Base-by-base conservation (phyloP, 2,113 vertebrate genomes). In the Corydoras sp. region DNA sequence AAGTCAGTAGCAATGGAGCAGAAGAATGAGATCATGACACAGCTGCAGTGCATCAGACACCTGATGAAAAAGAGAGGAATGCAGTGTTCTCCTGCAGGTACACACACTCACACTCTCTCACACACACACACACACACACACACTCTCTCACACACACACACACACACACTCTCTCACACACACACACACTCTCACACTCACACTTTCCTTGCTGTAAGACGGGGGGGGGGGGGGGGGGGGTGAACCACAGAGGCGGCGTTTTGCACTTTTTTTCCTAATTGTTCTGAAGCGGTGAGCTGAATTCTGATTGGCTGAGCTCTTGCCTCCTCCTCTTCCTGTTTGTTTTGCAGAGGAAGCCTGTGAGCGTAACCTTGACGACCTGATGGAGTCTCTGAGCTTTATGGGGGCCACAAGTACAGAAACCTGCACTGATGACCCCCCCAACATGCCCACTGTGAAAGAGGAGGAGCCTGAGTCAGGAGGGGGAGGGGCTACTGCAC, bases 61-160 rank as follows among this genome's bases (percentile, higher is more conserved):
- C 81, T 96, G 83, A 95, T 95, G 93, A 95, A 93, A 83, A 93
- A 95, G 85, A 92, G 91, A 81, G 92, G 94, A 65, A 91, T 95
- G 89, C 90, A 95, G 79, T 93, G 88, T 65, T 88, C 90, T 0
- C 85, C 88, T 6, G 73, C 86, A 80, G 91, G 93, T 93, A 85
- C 13, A 64, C 59, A 4, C 32, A 49, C 35, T 5, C 15, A 66
- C 43, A 49, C n/a, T n/a, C n/a, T n/a, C n/a, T n/a, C 51, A 59
- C 10, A 5, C n/a, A 53, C 11, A 65, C 58, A 74, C 58, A 12
- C 11, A 14, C 12, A 12, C 15, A 2, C 50, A 35, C 10, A 55
- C 10, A 55, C 43, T 67, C 65, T 9, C 68, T 50, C 15, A 53
- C 24, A 65, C 9, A 51, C n/a, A n/a, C n/a, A n/a, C n/a, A n/a